phyloP scores from a whole-genome alignment of 2,888 invertebrate genomes.

The Ormyrus thymus region DNA sequence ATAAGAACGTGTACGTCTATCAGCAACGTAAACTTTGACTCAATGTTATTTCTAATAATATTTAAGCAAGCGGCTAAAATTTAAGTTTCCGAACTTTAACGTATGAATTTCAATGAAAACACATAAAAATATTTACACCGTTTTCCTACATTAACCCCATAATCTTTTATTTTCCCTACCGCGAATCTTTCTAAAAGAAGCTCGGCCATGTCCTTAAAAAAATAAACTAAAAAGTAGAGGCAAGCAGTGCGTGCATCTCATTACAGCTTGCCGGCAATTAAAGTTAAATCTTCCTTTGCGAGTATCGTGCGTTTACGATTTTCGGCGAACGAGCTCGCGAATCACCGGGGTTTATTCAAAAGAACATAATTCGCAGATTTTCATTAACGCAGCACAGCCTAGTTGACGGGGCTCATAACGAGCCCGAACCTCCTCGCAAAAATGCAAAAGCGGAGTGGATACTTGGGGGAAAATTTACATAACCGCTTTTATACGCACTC shows the following conservation, averaged over 20 bases:
- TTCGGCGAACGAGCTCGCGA: slow-evolving; percentile 10
- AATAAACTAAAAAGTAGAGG: no score
- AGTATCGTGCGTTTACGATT: slow-evolving; percentile 20
- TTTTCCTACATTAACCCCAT: no score
- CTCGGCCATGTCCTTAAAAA: no score
- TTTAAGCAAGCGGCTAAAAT: not conserved
- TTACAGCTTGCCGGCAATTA: no score
- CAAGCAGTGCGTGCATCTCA: no score
- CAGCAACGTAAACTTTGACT: not conserved
- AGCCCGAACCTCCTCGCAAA: slow-evolving; percentile 1
- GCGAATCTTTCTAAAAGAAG: no score
- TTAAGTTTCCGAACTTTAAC: not conserved
- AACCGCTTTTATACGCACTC: slow-evolving; percentile 13
- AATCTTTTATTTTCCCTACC: no score
- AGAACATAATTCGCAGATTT: slow-evolving; percentile 30
- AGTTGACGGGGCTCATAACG: slow-evolving; percentile 1
- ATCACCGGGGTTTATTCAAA: slow-evolving; percentile 32
- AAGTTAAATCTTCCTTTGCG: no score
- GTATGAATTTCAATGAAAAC: no score
- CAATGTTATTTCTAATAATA: no score
- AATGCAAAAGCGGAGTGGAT: slow-evolving; percentile 26
- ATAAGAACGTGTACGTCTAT: no score
- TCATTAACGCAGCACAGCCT: slow-evolving; percentile 1
- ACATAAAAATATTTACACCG: no score
- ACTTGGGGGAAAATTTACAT: slow-evolving; percentile 40